Evolutionary conservation across 2,113 vertebrate species (phyloP), one percentile per base, ranked within the genome.

Genomic region (Callipepla squamata): DNA sequence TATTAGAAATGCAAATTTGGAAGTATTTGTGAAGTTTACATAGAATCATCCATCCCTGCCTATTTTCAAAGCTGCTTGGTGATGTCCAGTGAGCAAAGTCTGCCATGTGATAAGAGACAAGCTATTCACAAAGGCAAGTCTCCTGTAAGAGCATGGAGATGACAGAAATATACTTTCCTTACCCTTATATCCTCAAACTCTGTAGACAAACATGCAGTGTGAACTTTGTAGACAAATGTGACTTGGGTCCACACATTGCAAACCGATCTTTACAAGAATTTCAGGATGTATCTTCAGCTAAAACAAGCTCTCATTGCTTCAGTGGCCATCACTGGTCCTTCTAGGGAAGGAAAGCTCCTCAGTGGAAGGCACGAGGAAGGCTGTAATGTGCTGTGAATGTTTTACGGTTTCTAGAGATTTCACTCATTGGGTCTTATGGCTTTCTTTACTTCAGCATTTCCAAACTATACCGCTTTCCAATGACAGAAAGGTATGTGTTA

Each of bases 41-140:
- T 17, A 30, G 25, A 63, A 55, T 58, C 18, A 32, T 62, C 7
- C 17, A 59, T 63, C 28, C 13, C 50, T 53, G 51, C 28, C 51
- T 74, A 50, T 85, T 73, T n/a, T 48, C 72, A 55, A 55, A 74
- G 4, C 3, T 11, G 53, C 61, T 67, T 36, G 40, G 17, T 13
- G 2, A 80, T 40, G 26, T 59, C 66, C 66, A 28, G 28, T 1
- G 4, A 23, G 30, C 11, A 6, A 62, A 12, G 4, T 38, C 21
- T 61, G 34, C 21, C 38, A 7, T 0, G 0, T 8, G 32, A 10
- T 3, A 8, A 0, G 6, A 63, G 15, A 28, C 26, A 59, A 66
- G 23, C 38, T 28, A 14, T 16, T 90, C 25, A 32, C 44, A 28
- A 63, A 83, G 12, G 57, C 44, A 79, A 34, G 10, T 68, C 81